These are phyloP conservation scores for Maniola hyperantus DNA, from an alignment of 2,888 invertebrate species.

Conservation along the genomic window DNA sequence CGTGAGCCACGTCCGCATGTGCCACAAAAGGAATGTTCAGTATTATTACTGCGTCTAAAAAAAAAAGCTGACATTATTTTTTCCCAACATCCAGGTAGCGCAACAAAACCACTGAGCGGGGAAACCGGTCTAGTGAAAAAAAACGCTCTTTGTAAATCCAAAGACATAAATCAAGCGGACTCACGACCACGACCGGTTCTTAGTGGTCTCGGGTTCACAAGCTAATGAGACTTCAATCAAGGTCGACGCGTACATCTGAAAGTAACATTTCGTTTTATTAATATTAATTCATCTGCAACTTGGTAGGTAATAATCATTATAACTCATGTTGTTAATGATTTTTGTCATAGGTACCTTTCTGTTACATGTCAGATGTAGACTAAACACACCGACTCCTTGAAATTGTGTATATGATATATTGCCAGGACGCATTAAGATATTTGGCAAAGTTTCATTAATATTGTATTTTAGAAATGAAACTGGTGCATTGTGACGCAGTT, in stretches of 20 bases:
- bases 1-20: conserved; percentile 73
- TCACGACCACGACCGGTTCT: conserved; percentile 72
- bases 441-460: conserved; percentile 23
- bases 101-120: conserved; percentile 62
- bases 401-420: conserved; percentile 18
- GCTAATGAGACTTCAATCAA: conserved; percentile 80
- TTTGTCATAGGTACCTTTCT: background rate
- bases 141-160: conserved; percentile 64
- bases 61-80: conserved; percentile 72
- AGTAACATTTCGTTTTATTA: conserved; percentile 54
- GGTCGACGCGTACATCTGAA: conserved; percentile 64
- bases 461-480: conserved; percentile 9
- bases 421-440: conserved; percentile 21
- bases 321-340: background rate
- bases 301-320: conserved; percentile 14
- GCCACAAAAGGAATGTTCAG: conserved; percentile 77
- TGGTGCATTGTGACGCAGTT: conserved; percentile 13
- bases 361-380: conserved; percentile 13
- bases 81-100: conserved; percentile 75
- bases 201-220: conserved; percentile 58
- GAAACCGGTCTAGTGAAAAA: conserved; percentile 71
- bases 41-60: conserved; percentile 78
- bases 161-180: conserved; percentile 78
- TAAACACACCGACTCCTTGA: conserved; percentile 16
- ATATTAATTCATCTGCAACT: conserved; percentile 32